These are phyloP conservation scores for Acronicta alni DNA, from an alignment of 2,888 invertebrate species.

Conservation along the genomic window DNA sequence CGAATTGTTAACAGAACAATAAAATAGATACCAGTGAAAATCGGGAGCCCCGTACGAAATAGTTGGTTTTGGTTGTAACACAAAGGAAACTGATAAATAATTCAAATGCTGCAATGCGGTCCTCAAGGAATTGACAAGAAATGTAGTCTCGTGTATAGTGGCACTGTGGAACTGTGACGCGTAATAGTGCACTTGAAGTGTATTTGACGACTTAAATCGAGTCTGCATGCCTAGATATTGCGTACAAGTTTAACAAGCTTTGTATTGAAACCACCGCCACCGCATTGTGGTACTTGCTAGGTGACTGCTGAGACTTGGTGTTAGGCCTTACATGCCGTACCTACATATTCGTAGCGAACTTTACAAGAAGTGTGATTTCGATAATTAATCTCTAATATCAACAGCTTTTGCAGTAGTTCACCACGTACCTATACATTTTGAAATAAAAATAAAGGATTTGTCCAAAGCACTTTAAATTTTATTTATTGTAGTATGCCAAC, in stretches of 20 bases:
- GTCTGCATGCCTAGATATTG: conserved; percentile 33
- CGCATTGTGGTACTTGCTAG: background rate
- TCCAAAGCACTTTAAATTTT: no score
- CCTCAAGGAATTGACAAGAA: conserved; percentile 77
- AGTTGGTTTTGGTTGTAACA: conserved; percentile 71
- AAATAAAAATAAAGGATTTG: no score
- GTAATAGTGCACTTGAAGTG: conserved; percentile 62
- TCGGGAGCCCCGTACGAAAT: conserved; percentile 63
- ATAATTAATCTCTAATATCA: no score
- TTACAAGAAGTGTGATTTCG: no score
- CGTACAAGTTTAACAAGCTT: conserved; percentile 30
- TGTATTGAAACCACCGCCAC: background rate
- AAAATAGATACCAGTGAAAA: conserved; percentile 55
- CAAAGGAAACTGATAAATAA: conserved; percentile 84
- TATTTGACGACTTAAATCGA: conserved; percentile 52
- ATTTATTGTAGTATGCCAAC: no score
- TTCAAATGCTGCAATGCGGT: conserved; percentile 85
- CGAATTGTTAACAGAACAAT: conserved; percentile 60
- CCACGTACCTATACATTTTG: no score
- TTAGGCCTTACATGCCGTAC: background rate
- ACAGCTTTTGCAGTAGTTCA: no score
- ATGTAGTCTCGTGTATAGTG: conserved; percentile 66
- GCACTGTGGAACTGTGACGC: conserved; percentile 56
- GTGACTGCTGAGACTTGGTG: background rate
- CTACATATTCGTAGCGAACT: background rate